Conservation (phyloP, 2,113 vertebrate genomes). For the Tragelaphus imberbis region DNA sequence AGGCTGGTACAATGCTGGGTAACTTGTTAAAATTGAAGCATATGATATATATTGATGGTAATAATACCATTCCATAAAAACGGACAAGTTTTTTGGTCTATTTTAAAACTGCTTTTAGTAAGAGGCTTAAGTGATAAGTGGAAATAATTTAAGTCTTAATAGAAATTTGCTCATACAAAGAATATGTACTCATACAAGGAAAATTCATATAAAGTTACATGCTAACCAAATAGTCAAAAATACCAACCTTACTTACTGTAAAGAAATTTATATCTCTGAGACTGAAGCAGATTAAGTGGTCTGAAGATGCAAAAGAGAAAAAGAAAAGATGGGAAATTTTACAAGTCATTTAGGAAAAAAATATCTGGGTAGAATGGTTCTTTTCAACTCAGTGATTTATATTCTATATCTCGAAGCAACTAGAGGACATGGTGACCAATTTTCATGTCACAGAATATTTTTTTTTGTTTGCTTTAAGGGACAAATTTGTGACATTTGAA, state of each 20-base stretch:
- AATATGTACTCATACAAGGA: neutral
- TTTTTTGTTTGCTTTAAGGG: conserved; percentile 72
- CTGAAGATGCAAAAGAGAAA: neutral
- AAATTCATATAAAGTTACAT: neutral
- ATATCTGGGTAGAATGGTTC: conserved; percentile 7
- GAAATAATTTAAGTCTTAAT: conserved; percentile 17
- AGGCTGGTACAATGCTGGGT: neutral
- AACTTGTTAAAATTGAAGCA: neutral
- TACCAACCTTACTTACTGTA: neutral
- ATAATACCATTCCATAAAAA: neutral
- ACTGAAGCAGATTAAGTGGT: neutral
- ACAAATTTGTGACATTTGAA: conserved; percentile 66
- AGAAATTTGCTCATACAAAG: neutral
- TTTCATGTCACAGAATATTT: conserved; percentile 59
- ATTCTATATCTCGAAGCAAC: conserved; percentile 46
- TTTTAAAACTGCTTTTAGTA: neutral
- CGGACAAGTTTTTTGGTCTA: neutral
- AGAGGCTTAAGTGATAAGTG: neutral
- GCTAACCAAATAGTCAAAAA: neutral
- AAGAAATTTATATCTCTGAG: neutral
- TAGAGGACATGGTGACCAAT: conserved; percentile 41
- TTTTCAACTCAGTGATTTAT: conserved; percentile 44
- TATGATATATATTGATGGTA: neutral
- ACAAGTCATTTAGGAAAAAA: conserved; percentile 24
- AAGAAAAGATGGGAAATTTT: neutral